Evolutionary conservation across 1,140 invertebrate species (phyloP), one percentile per base, ranked within the genome.

Genomic region (Harpegnathos saltator): DNA sequence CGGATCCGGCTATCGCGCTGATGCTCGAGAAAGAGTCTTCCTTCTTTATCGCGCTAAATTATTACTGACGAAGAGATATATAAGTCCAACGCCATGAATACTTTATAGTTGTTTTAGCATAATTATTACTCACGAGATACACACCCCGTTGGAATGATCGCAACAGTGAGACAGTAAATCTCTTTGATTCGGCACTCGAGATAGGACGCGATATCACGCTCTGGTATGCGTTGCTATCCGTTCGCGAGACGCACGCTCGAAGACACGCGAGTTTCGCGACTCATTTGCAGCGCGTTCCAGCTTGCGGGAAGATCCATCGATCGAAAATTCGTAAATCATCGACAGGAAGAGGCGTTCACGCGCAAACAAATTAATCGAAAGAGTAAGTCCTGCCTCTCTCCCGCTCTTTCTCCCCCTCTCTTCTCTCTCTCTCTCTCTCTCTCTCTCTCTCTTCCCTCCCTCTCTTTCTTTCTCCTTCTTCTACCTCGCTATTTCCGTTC

Each of bases 301-400:
- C 68, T 81, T n/a, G 73, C 59, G 22, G 59, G 63, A 12, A 71
- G 59, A 77, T 77, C 29, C 72, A 56, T 84, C 69, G 84, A 89
- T 86, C 74, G 71, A 75, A 89, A 86, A 86, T 89, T 84, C 81
- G 81, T 89, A 89, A 89, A 89, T 89, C 84, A 89, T 85, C 75
- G 80, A 61, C 87, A 74, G 81, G 62, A 89, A 84, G 85, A 85
- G 88, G 83, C 88, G 88, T 86, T 89, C 83, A 87, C 88, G 81
- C 89, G 89, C 74, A 89, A 89, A 85, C 83, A 86, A 89, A 85
- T 89, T 89, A 89, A 89, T 89, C 87, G 82, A 89, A 89, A 89
- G 77, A 80, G 62, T 54, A 83, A 54, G 80, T 66, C 56, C 75
- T 22, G 59, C 61, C 74, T 65, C 62, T 58, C 54, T 33, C 72